These are phyloP conservation scores for Coleophora deauratella DNA, from an alignment of 2,888 invertebrate species.

Conservation along the genomic window DNA sequence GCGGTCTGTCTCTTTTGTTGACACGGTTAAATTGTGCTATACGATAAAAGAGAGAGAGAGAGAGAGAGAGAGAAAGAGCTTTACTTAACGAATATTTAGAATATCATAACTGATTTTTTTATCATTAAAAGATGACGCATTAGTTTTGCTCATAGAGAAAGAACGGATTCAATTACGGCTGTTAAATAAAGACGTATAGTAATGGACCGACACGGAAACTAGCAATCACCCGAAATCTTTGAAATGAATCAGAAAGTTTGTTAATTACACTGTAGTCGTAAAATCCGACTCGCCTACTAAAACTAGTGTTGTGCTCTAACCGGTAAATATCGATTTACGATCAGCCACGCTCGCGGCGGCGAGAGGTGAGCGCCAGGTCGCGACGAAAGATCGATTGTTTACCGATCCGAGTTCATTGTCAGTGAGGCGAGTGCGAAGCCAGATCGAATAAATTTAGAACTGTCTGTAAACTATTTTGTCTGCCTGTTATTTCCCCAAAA, in stretches of 20 bases:
- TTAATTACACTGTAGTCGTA: conserved; percentile 50
- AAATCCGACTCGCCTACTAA: conserved; percentile 48
- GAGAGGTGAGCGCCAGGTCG: conserved; percentile 59
- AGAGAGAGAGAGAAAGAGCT: too few relatives aligned
- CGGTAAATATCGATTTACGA: conserved; percentile 60
- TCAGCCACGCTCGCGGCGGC: conserved; percentile 43
- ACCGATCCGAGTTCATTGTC: conserved; percentile 68
- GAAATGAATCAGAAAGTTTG: conserved; percentile 34
- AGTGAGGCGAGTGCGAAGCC: conserved; percentile 58
- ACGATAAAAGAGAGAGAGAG: too few relatives aligned
- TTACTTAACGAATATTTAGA: too few relatives aligned
- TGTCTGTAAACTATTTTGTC: conserved; percentile 34
- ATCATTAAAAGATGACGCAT: too few relatives aligned
- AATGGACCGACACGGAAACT: not conserved
- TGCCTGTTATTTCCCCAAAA: conserved; percentile 33
- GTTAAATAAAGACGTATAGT: too few relatives aligned
- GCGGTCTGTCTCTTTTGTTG: not conserved
- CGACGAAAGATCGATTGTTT: conserved; percentile 63
- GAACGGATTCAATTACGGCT: too few relatives aligned
- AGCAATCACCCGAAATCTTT: conserved; percentile 22
- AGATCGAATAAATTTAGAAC: conserved; percentile 58
- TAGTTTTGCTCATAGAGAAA: too few relatives aligned
- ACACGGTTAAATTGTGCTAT: too few relatives aligned
- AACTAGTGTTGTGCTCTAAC: conserved; percentile 47
- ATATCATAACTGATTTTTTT: too few relatives aligned